Evolutionary conservation across 2,888 invertebrate species (phyloP).

Genomic region (Hydraecia micacea): DNA sequence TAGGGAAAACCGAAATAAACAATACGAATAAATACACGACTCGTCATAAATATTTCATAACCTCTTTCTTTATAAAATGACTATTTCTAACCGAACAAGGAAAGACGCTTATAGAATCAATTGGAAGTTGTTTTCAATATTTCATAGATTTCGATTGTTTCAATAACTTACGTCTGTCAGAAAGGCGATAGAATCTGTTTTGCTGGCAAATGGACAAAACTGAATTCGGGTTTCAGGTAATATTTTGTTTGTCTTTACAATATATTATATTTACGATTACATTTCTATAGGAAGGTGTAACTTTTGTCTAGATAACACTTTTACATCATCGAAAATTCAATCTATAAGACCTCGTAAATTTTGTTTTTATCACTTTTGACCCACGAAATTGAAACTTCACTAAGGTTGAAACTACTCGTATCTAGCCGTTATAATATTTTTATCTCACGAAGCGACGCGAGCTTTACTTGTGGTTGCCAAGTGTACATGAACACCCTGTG

Average conservation of each 20-base stretch:
- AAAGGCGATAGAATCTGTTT: slow-evolving; percentile 71
- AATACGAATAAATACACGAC: not conserved
- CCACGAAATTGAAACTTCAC: not conserved
- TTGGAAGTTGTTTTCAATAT: slow-evolving; percentile 75
- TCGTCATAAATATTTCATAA: slow-evolving; percentile 1
- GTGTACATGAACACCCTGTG: not conserved
- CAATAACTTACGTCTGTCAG: slow-evolving; percentile 80
- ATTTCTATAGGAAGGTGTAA: not conserved
- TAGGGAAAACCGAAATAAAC: not conserved
- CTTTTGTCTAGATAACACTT: not conserved
- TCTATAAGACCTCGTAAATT: not conserved
- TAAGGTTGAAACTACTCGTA: not conserved
- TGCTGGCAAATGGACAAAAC: slow-evolving; percentile 34
- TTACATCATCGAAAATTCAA: not conserved
- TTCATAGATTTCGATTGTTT: slow-evolving; percentile 76
- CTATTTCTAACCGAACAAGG: slow-evolving; percentile 63
- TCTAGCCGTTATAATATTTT: not conserved
- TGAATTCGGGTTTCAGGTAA: slow-evolving; percentile 27
- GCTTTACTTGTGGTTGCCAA: not conserved
- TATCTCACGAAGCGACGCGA: not conserved
- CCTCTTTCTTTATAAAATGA: slow-evolving; percentile 42
- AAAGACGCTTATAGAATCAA: slow-evolving; percentile 64
- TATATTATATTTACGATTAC: not conserved
- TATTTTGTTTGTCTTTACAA: slow-evolving; percentile 19
- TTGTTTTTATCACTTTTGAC: not conserved